Evolutionary conservation across 2,888 invertebrate genomes (phyloP), one percentile per base, ranked within the genome.

Genomic region (Chouioia cunea): DNA sequence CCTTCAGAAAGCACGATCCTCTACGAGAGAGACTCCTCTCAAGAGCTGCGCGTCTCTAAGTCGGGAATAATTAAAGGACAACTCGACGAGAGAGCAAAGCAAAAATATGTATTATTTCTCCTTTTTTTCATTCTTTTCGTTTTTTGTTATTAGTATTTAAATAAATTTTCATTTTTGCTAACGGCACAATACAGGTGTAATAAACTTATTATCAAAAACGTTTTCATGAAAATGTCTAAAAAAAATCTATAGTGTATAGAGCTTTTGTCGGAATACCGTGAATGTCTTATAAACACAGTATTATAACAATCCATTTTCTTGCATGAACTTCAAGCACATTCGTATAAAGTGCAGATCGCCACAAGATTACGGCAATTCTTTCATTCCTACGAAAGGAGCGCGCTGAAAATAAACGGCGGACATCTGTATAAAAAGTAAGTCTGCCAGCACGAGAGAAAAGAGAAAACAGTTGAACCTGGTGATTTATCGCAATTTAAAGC

Each of bases 41-140:
- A 12, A 36, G 15, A 46, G 23, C 48, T 36, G 46, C 43, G 65
- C 59, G 43, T 47, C 54, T 65, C 65, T 52, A 58, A 70, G 58
- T 58, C 64, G 57, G 54, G 65, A 71, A 71, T 71, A 71, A 71
- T 71, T 71, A 65, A 71, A 66, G 65, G 65, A 71, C 70, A 71
- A 66, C 70, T 65, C 54, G 58, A 56, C 48, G 15, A 27, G 6
- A 18, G 46, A 18, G 58, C 16, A 54, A 59, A 65, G 20, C 65
- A 46, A 58, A 64, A 70, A 70, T 70, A 70, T 70, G 64, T 58
- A 64, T 64, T 46, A 58, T 58, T 52, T 64, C 64, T 64, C 46
- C 63, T 53, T 64, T 64, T 69, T 64, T 64, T 52, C 47, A 10
- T 3, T 10, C 12, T 4, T 36, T 36, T 36, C 6, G 36, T 10